phyloP scores from a whole-genome alignment of 2,888 invertebrate species.

The Tryphoninae sp. region DNA sequence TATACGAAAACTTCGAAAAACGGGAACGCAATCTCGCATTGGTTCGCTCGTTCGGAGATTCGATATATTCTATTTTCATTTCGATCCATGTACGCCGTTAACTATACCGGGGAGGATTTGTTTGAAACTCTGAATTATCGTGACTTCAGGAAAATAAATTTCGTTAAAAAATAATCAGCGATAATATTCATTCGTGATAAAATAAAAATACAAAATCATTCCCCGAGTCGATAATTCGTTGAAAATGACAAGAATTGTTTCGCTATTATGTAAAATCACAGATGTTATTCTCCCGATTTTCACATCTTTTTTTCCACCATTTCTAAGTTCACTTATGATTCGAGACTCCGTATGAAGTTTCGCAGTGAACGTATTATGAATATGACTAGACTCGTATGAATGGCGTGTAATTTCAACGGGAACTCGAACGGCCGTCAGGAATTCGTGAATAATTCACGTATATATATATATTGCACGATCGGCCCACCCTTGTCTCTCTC shows the following conservation, averaged over 20 bases:
- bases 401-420: constrained; percentile 29
- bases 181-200: background rate
- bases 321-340: background rate
- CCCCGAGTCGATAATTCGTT: too few species aligned
- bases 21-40: background rate
- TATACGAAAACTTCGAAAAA: background rate
- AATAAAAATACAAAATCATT: background rate
- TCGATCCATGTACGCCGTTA: constrained; percentile 13
- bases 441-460: constrained; percentile 65
- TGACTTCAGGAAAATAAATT: background rate
- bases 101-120: background rate
- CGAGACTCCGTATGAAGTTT: background rate
- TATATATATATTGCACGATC: background rate
- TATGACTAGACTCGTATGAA: constrained; percentile 17
- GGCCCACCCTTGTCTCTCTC: too few species aligned
- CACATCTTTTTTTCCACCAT: background rate
- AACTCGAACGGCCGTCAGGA: constrained; percentile 40
- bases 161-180: background rate
- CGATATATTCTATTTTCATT: constrained; percentile 28
- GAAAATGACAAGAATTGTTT: too few species aligned
- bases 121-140: background rate
- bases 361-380: background rate
- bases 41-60: constrained; percentile 4
- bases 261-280: too few species aligned
- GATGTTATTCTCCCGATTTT: too few species aligned